These are phyloP conservation scores for Strongylocentrotus purpuratus DNA, from an alignment of 35 echinoderm and acorn worm species.

Conservation along the genomic window DNA sequence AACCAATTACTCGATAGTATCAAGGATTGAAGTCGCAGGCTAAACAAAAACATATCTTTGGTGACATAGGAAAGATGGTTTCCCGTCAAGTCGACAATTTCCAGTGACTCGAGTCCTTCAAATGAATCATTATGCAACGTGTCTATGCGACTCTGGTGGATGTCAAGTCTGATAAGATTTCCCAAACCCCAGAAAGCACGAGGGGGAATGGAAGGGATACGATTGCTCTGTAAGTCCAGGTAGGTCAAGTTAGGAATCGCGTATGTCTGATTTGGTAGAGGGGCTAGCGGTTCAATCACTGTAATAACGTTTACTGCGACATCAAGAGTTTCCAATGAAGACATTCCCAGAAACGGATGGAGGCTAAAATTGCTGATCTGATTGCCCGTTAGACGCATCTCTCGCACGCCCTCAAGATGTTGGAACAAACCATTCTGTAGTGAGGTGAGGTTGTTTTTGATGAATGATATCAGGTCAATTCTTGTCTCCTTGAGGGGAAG, in stretches of 20 bases:
- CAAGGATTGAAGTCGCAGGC: not conserved
- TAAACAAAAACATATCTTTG: not conserved
- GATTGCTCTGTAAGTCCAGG: not conserved
- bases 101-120: slow-evolving; percentile 4
- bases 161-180: not conserved
- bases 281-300: not conserved
- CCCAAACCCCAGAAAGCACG: not conserved
- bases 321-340: not conserved
- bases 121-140: slow-evolving; percentile 14
- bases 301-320: not conserved
- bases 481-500: not conserved
- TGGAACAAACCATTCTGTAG: not conserved
- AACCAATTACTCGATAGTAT: not conserved
- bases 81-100: not conserved
- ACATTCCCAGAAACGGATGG: not conserved
- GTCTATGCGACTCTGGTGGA: not conserved
- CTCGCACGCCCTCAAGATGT: not conserved
- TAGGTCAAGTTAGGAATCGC: not conserved
- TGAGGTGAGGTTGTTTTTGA: not conserved
- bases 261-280: not conserved
- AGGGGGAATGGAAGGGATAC: not conserved
- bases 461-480: not conserved
- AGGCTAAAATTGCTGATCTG: not conserved
- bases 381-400: not conserved
- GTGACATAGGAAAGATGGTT: not conserved